A percentile compares a stretch with the other conserved stretches of the same genome.
Conservation (phyloP, 2,797 vertebrate genomes). For the Molossus alvarezi region DNA sequence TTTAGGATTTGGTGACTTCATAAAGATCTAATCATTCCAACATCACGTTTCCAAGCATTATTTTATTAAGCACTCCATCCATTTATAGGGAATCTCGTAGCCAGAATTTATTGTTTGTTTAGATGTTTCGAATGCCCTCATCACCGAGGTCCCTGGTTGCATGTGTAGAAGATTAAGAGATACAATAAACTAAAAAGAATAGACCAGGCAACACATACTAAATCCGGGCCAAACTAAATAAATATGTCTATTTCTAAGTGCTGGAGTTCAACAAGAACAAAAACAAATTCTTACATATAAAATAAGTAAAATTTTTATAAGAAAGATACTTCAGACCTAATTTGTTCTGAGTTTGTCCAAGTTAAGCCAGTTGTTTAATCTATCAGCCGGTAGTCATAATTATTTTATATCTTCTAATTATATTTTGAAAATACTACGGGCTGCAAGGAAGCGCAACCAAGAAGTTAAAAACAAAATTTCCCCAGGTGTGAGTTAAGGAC, state of each 20-base stretch:
- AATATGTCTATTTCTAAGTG: constrained; percentile 72
- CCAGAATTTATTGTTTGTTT: constrained; percentile 81
- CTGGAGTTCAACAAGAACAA: constrained; percentile 62
- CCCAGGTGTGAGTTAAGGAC: constrained; percentile 63
- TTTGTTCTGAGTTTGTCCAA: constrained; percentile 56
- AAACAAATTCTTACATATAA: constrained; percentile 67
- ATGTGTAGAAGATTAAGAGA: constrained; percentile 80
- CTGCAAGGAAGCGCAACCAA: constrained; percentile 36
- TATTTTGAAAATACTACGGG: constrained; percentile 60
- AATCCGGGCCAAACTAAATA: constrained; percentile 80
- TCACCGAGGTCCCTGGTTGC: constrained; percentile 72
- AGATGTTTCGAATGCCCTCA: constrained; percentile 69
- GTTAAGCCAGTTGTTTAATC: constrained; percentile 65
- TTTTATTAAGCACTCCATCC: constrained; percentile 68
- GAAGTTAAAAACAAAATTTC: constrained; percentile 64
- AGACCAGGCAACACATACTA: constrained; percentile 67
- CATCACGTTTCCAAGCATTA: constrained; percentile 60
- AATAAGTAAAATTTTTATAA: constrained; percentile 66
- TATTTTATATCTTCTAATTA: constrained; percentile 65
- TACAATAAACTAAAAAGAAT: constrained; percentile 75
- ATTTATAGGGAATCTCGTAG: constrained; percentile 69
- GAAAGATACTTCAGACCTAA: constrained; percentile 44
- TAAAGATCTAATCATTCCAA: constrained; percentile 69
- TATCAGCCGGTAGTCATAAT: constrained; percentile 48
- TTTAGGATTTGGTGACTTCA: constrained; percentile 73